Base-by-base conservation (phyloP, 2,797 vertebrate species). In the Pipistrellus pygmaeus region DNA sequence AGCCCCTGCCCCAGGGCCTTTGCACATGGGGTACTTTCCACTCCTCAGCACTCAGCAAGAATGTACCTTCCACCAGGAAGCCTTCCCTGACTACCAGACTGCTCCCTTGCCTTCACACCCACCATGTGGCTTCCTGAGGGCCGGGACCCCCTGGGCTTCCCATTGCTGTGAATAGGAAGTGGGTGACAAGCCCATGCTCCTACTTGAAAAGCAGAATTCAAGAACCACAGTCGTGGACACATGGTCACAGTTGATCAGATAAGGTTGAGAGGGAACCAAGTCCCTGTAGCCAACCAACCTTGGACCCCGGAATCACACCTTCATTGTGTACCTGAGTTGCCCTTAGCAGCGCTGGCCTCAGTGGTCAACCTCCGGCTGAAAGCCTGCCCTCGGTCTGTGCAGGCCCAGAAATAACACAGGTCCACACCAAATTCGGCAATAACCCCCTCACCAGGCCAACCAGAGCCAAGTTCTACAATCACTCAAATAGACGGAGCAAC, bases 181-280 rank as follows among this genome's bases (percentile, higher is more conserved):
- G 32, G 15, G 8, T 0, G 3, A 57, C 12, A 13, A 23, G 20
- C 20, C 3, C 1, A 0, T 2, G 35, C 6, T 60, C 51, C 25
- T 35, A 12, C 9, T 69, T 5, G 0, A 75, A 41, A 41, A 93
- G 32, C 20, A 3, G 55, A 18, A 75, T 66, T 78, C 27, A 3
- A 15, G 9, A n/a, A 53, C 4, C 64, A 35, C 44, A 14, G 13
- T 46, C 0, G 0, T 1, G 6, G 72, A 12, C 55, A 38, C 4
- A 21, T 2, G 25, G 20, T 18, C 75, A 18, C 35, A 41, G 46
- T 3, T 4, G 48, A 30, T 32, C 0, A 3, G 35, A 69, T 17
- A 41, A 53, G 11, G 23, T 25, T 12, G 3, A 46, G 6, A 68
- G 8, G 18, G n/a, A 60, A 21, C 27, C 0, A 0, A 35, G 66